Base-by-base conservation (phyloP, 2,797 vertebrate species). In the Poecilia velifera region DNA sequence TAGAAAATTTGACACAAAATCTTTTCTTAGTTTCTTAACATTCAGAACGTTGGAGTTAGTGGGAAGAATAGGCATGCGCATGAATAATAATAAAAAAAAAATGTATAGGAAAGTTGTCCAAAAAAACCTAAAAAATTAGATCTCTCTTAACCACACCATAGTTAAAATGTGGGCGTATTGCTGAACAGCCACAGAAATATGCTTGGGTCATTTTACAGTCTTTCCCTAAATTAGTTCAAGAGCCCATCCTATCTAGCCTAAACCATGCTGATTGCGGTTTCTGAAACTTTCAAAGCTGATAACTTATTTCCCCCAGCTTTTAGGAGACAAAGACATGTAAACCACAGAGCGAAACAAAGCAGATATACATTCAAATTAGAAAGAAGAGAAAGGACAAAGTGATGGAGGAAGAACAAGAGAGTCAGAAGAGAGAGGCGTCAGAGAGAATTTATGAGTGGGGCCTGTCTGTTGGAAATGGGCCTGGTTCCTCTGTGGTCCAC, bases 371-470 rank as follows among this genome's bases (percentile, higher is more conserved):
- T 7, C 18, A 76, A 46, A 46, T 28, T 46, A 28, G 4, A 76
- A 31, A 22, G 31, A 46, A 62, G 18, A 72, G 12, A 73, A 78
- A 76, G 39, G 18, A 43, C 28, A 76, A 73, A 85, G 80, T 41
- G 74, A 76, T 59, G 64, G 75, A 86, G 76, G 73, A 84, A 90
- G 82, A 89, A 82, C 84, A 74, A 88, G 71, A 84, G 88, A 84
- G 82, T 91, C 81, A 81, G 90, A 91, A 83, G 82, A 81, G 77
- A 86, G 80, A 92, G 93, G 90, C 91, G 91, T 92, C 92, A 93
- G 89, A 92, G 91, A 95, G 92, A 91, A 94, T 95, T 95, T 94
- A 95, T 91, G 93, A 94, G 93, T 75, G 78, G 89, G 90, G 91
- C 91, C 89, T 93, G 93, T 92, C 90, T 92, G 86, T 91, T 93